Percentiles rank a stretch among this genome's conserved stretches.
These are phyloP conservation scores for Periplaneta americana DNA, from an alignment of 1,140 invertebrate genomes.

Conservation along the genomic window DNA sequence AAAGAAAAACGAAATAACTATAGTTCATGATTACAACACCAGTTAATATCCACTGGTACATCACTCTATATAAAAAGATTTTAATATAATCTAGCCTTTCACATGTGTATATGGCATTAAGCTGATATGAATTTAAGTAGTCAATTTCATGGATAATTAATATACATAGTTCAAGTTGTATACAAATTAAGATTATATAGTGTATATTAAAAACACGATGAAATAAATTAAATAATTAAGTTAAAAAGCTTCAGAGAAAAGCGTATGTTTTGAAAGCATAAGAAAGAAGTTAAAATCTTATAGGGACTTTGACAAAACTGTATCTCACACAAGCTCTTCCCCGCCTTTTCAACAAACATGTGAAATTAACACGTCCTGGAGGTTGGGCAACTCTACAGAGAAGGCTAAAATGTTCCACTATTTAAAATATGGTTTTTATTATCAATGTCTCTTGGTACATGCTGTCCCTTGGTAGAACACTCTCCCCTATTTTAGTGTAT, in stretches of 20 bases:
- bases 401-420: background rate
- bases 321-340: background rate
- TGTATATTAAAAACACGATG: background rate
- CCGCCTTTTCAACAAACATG: background rate
- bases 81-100: background rate
- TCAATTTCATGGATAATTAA: background rate
- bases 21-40: background rate
- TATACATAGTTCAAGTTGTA: background rate
- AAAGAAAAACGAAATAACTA: background rate
- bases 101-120: background rate
- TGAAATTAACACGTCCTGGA: background rate
- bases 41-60: background rate
- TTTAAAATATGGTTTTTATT: background rate
- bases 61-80: background rate
- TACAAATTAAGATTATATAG: background rate
- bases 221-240: too few relatives aligned
- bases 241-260: too few relatives aligned
- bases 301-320: too few relatives aligned
- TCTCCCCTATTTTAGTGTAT: too few relatives aligned
- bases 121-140: background rate
- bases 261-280: too few relatives aligned
- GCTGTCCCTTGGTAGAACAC: too few relatives aligned
- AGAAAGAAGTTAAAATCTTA: too few relatives aligned
- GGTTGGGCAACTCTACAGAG: background rate
- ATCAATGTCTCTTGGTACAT: too few relatives aligned